Evolutionary conservation across 2,888 invertebrate genomes (phyloP), one percentile per base, ranked within the genome.

Genomic region (Oscheius sp.): DNA sequence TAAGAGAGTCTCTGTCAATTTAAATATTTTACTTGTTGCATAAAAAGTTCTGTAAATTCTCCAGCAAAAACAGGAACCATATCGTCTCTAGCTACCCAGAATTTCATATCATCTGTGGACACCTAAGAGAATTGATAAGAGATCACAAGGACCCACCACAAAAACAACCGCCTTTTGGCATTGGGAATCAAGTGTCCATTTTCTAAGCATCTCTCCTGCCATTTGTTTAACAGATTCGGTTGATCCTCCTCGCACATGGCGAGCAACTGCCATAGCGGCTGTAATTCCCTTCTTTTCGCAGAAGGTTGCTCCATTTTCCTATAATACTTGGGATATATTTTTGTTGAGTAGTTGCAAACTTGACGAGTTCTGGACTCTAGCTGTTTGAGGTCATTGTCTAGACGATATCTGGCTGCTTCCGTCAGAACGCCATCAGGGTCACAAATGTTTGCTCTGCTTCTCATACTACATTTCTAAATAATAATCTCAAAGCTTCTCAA

Each of bases 281-380:
- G 81, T 80, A 23, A 84, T 76, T 66, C 84, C 84, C 52, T 84
- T 84, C 69, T 82, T 84, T 39, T 83, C 83, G 52, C 83, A 84
- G 61, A 84, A 84, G 0, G 77, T 72, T 10, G 67, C 34, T 0
- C 72, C 83, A 58, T 75, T 58, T n/a, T 80, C 79, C 74, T 82
- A 42, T 39, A 73, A 65, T 10, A 5, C 15, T 8, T 39, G 12
- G 8, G 34, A 63, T 29, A 23, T 15, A 65, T 34, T n/a, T n/a
- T n/a, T n/a, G n/a, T n/a, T 29, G 52, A n/a, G 15, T n/a, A 17
- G 2, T n/a, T n/a, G 25, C 20, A 37, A 42, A 78, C 80, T 71
- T 82, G 84, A 52, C 81, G 23, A 0, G 84, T 84, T 48, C 79
- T 55, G 10, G 69, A 42, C 48, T 84, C 84, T 52, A 84, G 71